These are phyloP conservation scores for Leptosomus discolor DNA, from an alignment of 2,113 vertebrate species.

Conservation along the genomic window DNA sequence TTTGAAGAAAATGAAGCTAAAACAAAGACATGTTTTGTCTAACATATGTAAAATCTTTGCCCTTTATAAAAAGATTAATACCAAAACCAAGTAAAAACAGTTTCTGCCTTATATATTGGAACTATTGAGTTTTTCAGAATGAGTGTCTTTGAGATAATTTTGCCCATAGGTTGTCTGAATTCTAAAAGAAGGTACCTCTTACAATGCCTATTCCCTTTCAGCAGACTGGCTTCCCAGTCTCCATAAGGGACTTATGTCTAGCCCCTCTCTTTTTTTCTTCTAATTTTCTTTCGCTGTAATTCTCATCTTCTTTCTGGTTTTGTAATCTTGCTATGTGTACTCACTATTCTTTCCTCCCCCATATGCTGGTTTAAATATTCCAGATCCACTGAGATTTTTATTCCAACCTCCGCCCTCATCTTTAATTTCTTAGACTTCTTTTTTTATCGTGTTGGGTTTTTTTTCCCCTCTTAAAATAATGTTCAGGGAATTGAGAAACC, in stretches of 20 bases:
- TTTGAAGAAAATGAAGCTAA: background rate
- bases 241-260: background rate
- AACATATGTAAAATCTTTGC: background rate
- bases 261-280: background rate
- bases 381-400: slow-evolving; percentile 35
- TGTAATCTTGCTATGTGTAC: slow-evolving; percentile 19
- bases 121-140: background rate
- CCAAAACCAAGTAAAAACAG: background rate
- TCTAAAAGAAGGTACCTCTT: background rate
- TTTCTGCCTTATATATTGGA: background rate
- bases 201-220: background rate
- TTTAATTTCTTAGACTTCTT: background rate
- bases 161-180: background rate
- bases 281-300: background rate
- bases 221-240: background rate
- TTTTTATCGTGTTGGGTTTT: background rate
- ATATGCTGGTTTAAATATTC: background rate
- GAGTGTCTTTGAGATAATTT: background rate
- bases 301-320: slow-evolving; percentile 20
- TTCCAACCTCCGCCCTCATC: slow-evolving; percentile 15
- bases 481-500: slow-evolving; percentile 35
- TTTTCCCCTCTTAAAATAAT: slow-evolving; percentile 2
- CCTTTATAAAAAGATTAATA: background rate
- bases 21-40: background rate
- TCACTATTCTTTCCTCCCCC: slow-evolving; percentile 26